phyloP scores from a whole-genome alignment of 2,888 invertebrate species.

The Gymnoscelis rufifasciata region DNA sequence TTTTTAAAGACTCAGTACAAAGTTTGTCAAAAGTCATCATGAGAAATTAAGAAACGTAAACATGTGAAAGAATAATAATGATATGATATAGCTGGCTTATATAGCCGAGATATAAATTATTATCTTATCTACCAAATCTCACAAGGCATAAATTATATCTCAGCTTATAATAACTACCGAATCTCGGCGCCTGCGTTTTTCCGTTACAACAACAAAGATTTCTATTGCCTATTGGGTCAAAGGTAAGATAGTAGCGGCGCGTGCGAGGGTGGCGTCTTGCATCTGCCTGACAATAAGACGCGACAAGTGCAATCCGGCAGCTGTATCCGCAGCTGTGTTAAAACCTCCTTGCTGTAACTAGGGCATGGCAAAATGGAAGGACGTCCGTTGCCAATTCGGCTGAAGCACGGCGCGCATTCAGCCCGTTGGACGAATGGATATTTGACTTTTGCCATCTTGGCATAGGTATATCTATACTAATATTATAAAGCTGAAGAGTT shows the following conservation, averaged over 20 bases:
- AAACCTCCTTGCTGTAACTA: conserved; percentile 24
- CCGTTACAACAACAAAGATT: background rate
- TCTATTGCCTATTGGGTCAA: conserved; percentile 35
- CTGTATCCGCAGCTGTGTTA: conserved; percentile 18
- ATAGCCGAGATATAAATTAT: too few species aligned
- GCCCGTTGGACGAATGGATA: background rate
- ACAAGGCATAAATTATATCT: too few species aligned
- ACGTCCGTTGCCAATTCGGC: conserved; percentile 10
- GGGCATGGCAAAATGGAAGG: conserved; percentile 18
- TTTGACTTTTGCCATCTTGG: too few species aligned
- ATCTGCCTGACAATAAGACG: conserved; percentile 18
- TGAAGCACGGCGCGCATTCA: conserved; percentile 2
- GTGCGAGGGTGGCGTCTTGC: conserved; percentile 36
- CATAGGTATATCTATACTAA: too few species aligned
- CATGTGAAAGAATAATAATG: too few species aligned
- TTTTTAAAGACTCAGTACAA: too few species aligned
- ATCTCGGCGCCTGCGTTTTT: background rate
- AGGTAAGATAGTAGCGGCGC: conserved; percentile 37
- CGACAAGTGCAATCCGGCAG: conserved; percentile 27
- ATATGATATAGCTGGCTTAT: too few species aligned
- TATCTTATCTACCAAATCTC: too few species aligned
- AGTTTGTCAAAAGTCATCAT: too few species aligned
- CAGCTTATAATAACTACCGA: too few species aligned
- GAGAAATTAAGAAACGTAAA: too few species aligned
- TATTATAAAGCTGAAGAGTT: too few species aligned